Base-by-base conservation (phyloP, 2,888 invertebrate genomes). In the Melinopterus prodromus region DNA sequence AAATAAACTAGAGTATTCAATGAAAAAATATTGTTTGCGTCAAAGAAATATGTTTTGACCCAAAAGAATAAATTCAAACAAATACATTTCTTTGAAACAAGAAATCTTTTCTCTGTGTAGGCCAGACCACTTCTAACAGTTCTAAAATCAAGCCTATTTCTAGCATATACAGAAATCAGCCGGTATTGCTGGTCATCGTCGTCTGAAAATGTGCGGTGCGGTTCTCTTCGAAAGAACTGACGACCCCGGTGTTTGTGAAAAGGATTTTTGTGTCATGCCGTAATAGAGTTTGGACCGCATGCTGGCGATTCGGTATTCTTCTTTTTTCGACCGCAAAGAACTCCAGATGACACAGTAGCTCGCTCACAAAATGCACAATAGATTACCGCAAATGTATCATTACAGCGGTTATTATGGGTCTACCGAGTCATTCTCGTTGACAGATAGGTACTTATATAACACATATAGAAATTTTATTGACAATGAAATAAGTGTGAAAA, bases 281-380 rank as follows among this genome's bases (percentile, higher is more conserved):
- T 53, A 53, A 53, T 53, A 53, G 53, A 53, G 53, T 53, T 53
- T 53, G 53, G 53, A 53, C 53, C 53, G 53, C 53, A 53, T 53
- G 53, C 53, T 53, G 53, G 53, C 12, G 9, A 7, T 9, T 53
- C 53, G 7, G 53, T 4, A 53, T 53, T 53, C 7, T 53, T 53
- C 53, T 53, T 53, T 53, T 53, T 26, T 53, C 53, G 9, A 53
- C 53, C 53, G 53, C 2, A 53, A 53, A 53, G 53, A 12, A 53
- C 53, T 53, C 5, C 53, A 53, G n/a, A n/a, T 53, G 53, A 53
- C 53, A 53, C 53, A 53, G 53, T 53, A 53, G 53, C 53, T 53
- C 53, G 53, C 53, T 53, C 53, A 53, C 53, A 53, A 53, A 53
- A 53, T 53, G 53, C 53, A 53, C 53, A 53, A 53, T 53, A 53